Percentiles rank a stretch among this genome's conserved stretches.
Conservation (phyloP, 1,140 invertebrate genomes). For the Lordiphosa collinella region DNA sequence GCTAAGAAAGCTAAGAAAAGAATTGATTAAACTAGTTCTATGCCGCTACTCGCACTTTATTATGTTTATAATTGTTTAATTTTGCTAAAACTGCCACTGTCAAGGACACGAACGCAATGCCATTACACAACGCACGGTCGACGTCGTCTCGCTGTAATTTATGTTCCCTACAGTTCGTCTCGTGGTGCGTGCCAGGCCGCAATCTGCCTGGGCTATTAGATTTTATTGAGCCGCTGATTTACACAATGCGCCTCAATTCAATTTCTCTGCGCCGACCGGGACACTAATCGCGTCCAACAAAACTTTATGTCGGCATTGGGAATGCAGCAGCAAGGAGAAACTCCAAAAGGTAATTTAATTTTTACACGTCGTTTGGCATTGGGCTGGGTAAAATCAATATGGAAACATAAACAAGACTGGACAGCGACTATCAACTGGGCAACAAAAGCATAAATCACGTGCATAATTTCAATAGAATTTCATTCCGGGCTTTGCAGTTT, state of each 20-base stretch:
- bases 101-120: conserved; percentile 43
- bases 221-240: conserved; percentile 76
- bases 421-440: background rate
- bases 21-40: conserved; percentile 1
- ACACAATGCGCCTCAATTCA: conserved; percentile 70
- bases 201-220: conserved; percentile 70
- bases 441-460: conserved; percentile 61
- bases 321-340: conserved; percentile 8
- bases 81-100: conserved; percentile 34
- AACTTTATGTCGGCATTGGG: conserved; percentile 25
- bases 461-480: conserved; percentile 51
- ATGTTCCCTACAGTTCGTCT: conserved; percentile 30
- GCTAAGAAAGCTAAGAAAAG: background rate
- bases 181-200: conserved; percentile 58
- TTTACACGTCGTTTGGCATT: conserved; percentile 56
- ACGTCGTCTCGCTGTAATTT: conserved; percentile 47
- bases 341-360: conserved; percentile 68
- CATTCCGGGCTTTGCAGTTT: background rate
- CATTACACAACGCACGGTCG: background rate
- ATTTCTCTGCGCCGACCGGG: conserved; percentile 27
- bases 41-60: too few species aligned
- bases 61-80: conserved; percentile 1
- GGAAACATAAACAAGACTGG: conserved; percentile 11
- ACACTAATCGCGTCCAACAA: conserved; percentile 43
- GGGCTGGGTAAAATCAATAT: conserved; percentile 48